Evolutionary conservation across 1,140 invertebrate species (phyloP).

Genomic region (Nixonia krombeini): DNA sequence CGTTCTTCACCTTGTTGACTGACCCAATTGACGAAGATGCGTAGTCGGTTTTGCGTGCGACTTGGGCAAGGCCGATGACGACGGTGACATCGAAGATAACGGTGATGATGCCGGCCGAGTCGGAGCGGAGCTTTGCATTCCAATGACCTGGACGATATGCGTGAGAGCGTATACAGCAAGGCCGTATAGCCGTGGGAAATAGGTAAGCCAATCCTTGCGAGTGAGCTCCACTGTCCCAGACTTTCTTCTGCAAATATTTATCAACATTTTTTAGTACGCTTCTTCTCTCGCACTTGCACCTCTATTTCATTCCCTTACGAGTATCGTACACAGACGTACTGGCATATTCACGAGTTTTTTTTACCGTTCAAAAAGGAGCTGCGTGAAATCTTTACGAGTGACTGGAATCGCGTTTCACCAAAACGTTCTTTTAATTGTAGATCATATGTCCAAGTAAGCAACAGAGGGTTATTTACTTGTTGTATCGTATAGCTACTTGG

Average conservation of each 20-base stretch:
- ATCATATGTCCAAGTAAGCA: too few species aligned
- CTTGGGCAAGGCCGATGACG: constrained; percentile 11
- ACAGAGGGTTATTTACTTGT: too few species aligned
- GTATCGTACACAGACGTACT: too few species aligned
- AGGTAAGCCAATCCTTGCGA: constrained; percentile 46
- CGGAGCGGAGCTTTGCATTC: constrained; percentile 39
- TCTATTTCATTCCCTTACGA: too few species aligned
- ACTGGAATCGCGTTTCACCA: too few species aligned
- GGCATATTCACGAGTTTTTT: too few species aligned
- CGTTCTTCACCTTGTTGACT: constrained; percentile 29
- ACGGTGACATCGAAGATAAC: constrained; percentile 27
- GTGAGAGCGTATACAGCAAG: constrained; percentile 45
- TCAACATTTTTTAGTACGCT: too few species aligned
- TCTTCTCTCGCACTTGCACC: too few species aligned
- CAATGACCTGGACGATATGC: constrained; percentile 50
- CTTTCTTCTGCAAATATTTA: constrained; percentile 35
- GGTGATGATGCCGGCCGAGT: constrained; percentile 27
- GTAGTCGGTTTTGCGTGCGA: constrained; percentile 19
- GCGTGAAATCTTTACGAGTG: too few species aligned
- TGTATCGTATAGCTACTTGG: too few species aligned
- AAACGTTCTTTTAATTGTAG: too few species aligned
- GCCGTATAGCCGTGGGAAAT: constrained; percentile 37
- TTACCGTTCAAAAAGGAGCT: too few species aligned
- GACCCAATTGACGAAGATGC: constrained; percentile 44
- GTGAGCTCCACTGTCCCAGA: constrained; percentile 46